Conservation (phyloP, 2,113 vertebrate genomes). For the Equus quagga region DNA sequence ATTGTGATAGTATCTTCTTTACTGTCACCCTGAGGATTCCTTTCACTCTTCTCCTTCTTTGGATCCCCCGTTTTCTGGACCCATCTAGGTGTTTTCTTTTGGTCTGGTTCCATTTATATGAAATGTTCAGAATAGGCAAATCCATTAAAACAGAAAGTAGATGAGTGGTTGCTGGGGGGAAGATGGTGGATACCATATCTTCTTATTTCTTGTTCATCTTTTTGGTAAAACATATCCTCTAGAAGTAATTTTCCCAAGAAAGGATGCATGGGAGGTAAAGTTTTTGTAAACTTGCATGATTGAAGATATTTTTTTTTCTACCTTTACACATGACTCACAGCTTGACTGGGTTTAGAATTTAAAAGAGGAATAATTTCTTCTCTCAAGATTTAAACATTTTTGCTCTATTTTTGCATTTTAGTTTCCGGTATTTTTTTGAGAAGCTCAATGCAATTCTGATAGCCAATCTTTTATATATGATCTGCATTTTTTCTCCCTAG, state of each 20-base stretch:
- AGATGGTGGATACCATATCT: background rate
- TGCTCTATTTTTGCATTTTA: background rate
- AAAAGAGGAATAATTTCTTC: background rate
- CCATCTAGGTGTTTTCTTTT: too few species aligned
- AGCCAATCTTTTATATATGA: background rate
- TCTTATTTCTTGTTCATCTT: background rate
- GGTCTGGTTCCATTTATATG: too few species aligned
- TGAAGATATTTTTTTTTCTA: background rate
- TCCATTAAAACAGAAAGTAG: too few species aligned
- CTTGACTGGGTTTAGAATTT: background rate
- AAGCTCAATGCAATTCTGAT: background rate
- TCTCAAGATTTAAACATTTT: background rate
- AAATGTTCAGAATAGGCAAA: too few species aligned
- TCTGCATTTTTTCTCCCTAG: background rate
- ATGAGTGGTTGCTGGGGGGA: too few species aligned
- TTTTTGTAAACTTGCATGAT: background rate
- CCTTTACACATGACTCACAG: background rate
- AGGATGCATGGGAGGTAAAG: background rate
- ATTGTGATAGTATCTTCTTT: background rate
- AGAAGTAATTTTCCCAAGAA: background rate
- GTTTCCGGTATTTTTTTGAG: background rate
- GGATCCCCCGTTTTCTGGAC: background rate
- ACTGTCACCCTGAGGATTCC: background rate
- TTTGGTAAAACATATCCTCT: background rate
- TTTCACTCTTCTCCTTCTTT: background rate